Base-by-base conservation (phyloP, 2,113 vertebrate species). In the Phycodurus eques region DNA sequence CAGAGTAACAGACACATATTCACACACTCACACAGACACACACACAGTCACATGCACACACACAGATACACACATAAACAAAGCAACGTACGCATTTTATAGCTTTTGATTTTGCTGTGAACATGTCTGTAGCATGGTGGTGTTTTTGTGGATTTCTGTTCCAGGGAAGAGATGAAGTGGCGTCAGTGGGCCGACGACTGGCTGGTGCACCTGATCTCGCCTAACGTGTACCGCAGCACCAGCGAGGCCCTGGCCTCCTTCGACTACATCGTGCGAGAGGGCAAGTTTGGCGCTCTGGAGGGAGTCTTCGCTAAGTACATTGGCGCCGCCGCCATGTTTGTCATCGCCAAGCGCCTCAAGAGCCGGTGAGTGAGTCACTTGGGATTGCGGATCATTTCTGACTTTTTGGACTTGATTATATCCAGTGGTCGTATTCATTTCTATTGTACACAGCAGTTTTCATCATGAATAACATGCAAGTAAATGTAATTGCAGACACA, bases 121-220 rank as follows among this genome's bases (percentile, higher is more conserved):
- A n/a, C 10, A 2, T 4, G 11, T 57, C 3, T 3, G 11, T 57
- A 57, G n/a, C 22, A 27, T 39, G 31, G 17, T 15, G 14, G 3
- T 15, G 33, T 0, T 35, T n/a, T 22, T 42, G 57, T 60, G 27
- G 11, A 60, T 60, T n/a, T 44, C 8, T 5, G n/a, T n/a, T 13
- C 0, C 91, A 99, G 98, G 77, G 97, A 99, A 78, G 98, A 99
- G 86, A 97, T 97, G 91, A 96, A 97, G 80, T 99, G 98, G 98
- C 94, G 97, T 27, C 88, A 93, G 78, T 99, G 98, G 98, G 94
- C 91, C 0, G 98, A 99, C 0, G 94, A 98, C 57, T 96, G 96
- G 95, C 93, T 99, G 13, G 98, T 99, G 47, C 98, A 99, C 76
- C 95, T 99, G 35, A 96, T 99, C 80, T 99, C 98, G 1, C 98